phyloP scores from a whole-genome alignment of 2,113 vertebrate genomes.

The Apodemus speciosus region DNA sequence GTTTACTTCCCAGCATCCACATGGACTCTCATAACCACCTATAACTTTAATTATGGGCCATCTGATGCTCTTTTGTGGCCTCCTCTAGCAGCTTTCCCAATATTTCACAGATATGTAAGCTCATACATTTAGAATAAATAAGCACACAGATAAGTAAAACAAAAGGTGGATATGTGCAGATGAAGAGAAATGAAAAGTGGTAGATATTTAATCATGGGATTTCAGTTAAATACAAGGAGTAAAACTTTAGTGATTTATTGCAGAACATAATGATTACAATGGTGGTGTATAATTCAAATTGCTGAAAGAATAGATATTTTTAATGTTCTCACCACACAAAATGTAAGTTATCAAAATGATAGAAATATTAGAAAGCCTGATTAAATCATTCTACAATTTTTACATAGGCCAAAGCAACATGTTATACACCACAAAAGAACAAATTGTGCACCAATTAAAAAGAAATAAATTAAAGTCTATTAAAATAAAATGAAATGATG shows the following conservation, averaged over 20 bases:
- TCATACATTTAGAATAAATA: background rate
- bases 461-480: background rate
- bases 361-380: background rate
- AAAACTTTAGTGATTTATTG: background rate
- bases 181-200: background rate
- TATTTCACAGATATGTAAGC: background rate
- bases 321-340: background rate
- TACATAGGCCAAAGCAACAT: background rate
- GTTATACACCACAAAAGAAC: background rate
- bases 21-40: background rate
- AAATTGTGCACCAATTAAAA: background rate
- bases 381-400: background rate
- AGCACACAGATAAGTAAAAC: background rate
- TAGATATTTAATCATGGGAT: background rate
- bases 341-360: background rate
- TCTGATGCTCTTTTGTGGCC: background rate
- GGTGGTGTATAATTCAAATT: background rate
- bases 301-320: background rate
- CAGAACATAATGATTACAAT: background rate
- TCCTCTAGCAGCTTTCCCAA: too few species aligned
- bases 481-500: background rate
- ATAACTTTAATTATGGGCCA: background rate
- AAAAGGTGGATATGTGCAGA: background rate
- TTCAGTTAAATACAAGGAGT: background rate
- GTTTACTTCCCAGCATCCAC: background rate